Evolutionary conservation across 2,113 vertebrate species (phyloP).

Genomic region (Dicrurus megarhynchus): DNA sequence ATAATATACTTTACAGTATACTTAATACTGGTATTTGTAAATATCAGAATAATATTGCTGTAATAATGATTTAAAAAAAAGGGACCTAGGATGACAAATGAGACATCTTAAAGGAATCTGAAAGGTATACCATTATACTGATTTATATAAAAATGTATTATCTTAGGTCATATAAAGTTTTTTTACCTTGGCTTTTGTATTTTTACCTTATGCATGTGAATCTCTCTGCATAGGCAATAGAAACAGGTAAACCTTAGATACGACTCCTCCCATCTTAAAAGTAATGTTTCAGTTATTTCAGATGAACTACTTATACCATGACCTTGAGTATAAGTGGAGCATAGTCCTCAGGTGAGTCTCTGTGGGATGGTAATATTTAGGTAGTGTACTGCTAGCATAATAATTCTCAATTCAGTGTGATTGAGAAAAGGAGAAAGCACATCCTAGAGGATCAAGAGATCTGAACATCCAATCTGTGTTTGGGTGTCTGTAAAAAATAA

Average conservation of each 20-base stretch:
- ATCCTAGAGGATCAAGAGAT: background rate
- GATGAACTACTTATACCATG: background rate
- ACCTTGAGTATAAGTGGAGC: background rate
- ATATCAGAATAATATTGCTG: background rate
- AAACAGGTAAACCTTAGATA: background rate
- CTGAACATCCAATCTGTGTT: background rate
- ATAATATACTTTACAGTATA: background rate
- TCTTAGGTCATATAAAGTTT: background rate
- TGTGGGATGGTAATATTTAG: background rate
- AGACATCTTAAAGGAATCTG: background rate
- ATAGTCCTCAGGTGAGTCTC: background rate
- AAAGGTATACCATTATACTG: background rate
- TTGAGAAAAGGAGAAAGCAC: background rate
- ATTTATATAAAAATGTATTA: background rate
- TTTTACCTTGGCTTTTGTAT: background rate
- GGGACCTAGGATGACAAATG: fast-evolving
- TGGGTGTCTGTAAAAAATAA: background rate
- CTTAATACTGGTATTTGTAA: background rate
- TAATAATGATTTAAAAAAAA: background rate
- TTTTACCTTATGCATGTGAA: background rate
- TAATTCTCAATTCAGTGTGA: background rate
- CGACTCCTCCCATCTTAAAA: background rate
- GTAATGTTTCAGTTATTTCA: background rate
- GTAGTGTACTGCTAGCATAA: background rate
- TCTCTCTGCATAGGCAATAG: background rate